A percentile compares a stretch with the other conserved stretches of the same genome.
phyloP scores from a whole-genome alignment of 2,113 vertebrate species.

The Myotis brandtii region DNA sequence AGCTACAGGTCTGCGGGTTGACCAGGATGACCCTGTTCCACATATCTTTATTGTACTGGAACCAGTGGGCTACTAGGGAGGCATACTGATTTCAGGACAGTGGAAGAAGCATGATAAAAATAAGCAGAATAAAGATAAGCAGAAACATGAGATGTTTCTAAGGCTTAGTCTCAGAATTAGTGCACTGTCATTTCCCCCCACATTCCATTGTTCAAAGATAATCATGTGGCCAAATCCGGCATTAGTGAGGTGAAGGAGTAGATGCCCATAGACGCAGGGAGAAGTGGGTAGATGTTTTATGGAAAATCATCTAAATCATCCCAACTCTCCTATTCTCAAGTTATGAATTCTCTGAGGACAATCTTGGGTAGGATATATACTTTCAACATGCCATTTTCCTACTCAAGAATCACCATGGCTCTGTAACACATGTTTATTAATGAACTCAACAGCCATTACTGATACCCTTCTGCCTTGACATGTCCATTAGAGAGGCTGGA shows the following conservation, averaged over 20 bases:
- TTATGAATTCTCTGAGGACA: constrained; percentile 37
- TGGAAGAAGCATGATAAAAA: constrained; percentile 13
- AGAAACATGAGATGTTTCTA: neutral
- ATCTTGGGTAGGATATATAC: neutral
- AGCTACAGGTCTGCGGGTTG: neutral
- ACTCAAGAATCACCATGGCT: neutral
- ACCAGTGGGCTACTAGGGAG: neutral
- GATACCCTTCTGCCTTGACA: neutral
- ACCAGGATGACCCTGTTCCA: neutral
- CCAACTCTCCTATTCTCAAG: neutral
- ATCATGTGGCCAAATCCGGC: neutral
- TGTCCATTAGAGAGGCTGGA: neutral
- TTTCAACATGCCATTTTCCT: neutral
- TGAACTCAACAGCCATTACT: neutral
- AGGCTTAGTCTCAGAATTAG: neutral
- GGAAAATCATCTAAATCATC: neutral
- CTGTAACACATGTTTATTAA: neutral
- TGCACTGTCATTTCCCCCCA: neutral
- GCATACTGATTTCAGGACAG: neutral
- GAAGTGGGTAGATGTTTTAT: neutral
- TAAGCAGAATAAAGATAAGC: constrained; percentile 33
- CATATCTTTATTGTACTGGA: neutral
- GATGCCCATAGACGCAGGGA: neutral
- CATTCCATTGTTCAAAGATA: constrained; percentile 4
- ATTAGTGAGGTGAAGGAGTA: neutral